Percentiles rank a stretch among this genome's conserved stretches.
Evolutionary conservation across 2,113 vertebrate genomes (phyloP).

Genomic region (Stomatorhinus ivindoensis): DNA sequence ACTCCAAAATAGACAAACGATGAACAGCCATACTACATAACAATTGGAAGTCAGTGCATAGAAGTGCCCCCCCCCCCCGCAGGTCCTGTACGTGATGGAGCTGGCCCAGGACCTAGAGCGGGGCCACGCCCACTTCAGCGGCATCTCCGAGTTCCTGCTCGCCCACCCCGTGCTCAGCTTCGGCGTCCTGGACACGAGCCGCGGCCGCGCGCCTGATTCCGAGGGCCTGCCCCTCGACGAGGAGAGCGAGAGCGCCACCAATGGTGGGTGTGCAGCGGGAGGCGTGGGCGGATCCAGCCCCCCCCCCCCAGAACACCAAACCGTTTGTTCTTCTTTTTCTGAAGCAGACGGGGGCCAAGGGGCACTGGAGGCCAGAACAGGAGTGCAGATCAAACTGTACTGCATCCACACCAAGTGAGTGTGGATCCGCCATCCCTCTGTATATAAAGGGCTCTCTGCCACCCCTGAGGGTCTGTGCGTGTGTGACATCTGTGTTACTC

Average conservation of each 20-base stretch:
- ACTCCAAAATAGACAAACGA: not conserved
- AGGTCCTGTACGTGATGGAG: slow-evolving; percentile 98
- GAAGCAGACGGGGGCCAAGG: slow-evolving; percentile 79
- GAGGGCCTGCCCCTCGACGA: slow-evolving; percentile 90
- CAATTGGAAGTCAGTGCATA: not conserved
- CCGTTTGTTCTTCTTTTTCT: slow-evolving; percentile 9
- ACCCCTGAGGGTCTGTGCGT: not conserved
- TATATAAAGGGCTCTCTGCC: not conserved
- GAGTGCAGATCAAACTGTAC: slow-evolving; percentile 93
- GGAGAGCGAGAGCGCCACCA: slow-evolving; percentile 74
- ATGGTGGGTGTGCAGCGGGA: slow-evolving; percentile 54
- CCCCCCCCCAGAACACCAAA: not conserved
- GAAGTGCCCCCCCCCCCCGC: not conserved
- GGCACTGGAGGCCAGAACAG: slow-evolving; percentile 74
- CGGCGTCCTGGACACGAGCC: slow-evolving; percentile 82
- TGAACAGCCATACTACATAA: not conserved
- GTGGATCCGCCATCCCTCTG: not conserved
- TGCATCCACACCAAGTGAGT: slow-evolving; percentile 98
- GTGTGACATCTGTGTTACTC: not conserved
- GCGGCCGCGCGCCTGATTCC: slow-evolving; percentile 74
- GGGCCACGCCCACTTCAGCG: slow-evolving; percentile 86
- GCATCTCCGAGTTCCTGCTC: slow-evolving; percentile 91
- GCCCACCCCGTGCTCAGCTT: slow-evolving; percentile 97
- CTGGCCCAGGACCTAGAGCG: slow-evolving; percentile 87
- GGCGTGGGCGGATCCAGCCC: not conserved